Percentiles rank a stretch among this genome's conserved stretches.
These are phyloP conservation scores for Paedocypris sp. DNA, from an alignment of 2,113 vertebrate genomes.

Conservation along the genomic window DNA sequence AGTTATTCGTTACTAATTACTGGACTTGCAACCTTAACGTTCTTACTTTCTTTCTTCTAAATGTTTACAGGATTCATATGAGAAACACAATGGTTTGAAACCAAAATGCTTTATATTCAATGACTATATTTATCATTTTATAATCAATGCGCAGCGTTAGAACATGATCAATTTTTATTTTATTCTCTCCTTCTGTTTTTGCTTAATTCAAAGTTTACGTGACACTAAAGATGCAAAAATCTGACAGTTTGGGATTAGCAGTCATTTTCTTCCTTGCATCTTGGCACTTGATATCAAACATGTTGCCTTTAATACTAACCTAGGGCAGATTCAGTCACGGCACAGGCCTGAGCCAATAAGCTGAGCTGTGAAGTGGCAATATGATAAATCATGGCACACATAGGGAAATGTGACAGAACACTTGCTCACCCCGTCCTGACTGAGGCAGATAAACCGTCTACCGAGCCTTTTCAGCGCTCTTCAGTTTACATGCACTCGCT, in stretches of 20 bases:
- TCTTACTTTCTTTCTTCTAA: no score
- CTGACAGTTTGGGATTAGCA: neutral
- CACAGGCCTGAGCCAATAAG: neutral
- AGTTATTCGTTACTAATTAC: no score
- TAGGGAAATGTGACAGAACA: neutral
- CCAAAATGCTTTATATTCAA: no score
- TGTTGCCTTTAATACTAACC: neutral
- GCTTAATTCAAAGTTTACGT: no score
- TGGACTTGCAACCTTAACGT: no score
- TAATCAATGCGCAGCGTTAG: no score
- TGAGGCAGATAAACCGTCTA: neutral
- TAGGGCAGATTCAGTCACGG: neutral
- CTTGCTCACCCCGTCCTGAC: neutral
- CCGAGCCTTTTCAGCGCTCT: neutral
- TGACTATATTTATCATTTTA: no score
- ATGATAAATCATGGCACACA: constrained; percentile 3
- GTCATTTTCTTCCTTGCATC: neutral
- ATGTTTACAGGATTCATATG: no score
- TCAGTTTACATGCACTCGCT: neutral
- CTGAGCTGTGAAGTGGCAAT: neutral
- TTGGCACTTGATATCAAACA: neutral
- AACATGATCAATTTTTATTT: no score
- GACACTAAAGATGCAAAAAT: neutral
- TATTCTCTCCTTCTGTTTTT: no score
- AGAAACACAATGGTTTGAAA: no score